Evolutionary conservation across 92 coral and sea anemone species (phyloP).

Genomic region (Pocillopora meandrina): DNA sequence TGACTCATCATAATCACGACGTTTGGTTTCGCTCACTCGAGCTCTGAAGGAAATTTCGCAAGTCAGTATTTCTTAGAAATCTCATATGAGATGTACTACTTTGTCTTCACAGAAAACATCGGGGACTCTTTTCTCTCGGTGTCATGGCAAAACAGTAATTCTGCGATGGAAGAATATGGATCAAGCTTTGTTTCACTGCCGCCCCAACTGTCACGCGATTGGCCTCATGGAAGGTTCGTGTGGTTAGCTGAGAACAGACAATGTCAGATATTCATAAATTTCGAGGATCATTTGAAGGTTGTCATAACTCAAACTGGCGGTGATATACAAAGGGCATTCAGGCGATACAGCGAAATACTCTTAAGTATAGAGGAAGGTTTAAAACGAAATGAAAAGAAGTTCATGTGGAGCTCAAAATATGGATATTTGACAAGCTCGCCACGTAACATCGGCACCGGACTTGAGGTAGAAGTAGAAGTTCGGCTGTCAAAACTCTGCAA

Average conservation of each 20-base stretch:
- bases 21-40: no score
- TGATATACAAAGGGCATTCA: constrained; percentile 38
- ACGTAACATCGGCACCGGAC: constrained; percentile 49
- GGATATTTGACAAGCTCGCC: constrained; percentile 56
- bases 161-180: constrained; percentile 19
- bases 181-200: constrained; percentile 9
- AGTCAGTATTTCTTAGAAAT: no score
- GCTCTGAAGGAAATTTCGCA: no score
- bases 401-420: constrained; percentile 46
- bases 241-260: constrained; percentile 57
- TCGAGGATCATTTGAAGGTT: constrained; percentile 50
- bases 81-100: no score
- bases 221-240: constrained; percentile 50
- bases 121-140: constrained; percentile 3
- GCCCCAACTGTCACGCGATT: constrained; percentile 29
- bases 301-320: constrained; percentile 44
- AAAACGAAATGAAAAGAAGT: constrained; percentile 18
- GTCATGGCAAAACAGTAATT: constrained; percentile 34
- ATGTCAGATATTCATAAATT: constrained; percentile 47
- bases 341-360: constrained; percentile 40
- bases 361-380: constrained; percentile 23
- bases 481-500: constrained; percentile 32
- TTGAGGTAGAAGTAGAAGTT: constrained; percentile 46
- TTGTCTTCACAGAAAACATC: not conserved
- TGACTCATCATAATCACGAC: no score